Evolutionary conservation across 2,113 vertebrate species (phyloP), one percentile per base, ranked within the genome.

Genomic region (Pitta sordida): DNA sequence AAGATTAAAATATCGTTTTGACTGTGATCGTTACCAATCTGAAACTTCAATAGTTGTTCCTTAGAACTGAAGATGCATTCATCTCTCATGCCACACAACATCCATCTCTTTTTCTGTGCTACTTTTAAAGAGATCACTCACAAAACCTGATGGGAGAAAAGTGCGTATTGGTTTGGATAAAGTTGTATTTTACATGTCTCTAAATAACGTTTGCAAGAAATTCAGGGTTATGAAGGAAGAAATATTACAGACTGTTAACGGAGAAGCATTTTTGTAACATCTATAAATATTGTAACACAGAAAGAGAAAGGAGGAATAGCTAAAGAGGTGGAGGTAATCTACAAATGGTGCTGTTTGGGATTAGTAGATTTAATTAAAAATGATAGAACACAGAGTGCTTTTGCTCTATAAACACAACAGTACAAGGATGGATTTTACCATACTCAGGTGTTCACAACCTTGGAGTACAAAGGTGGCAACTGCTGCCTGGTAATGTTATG

Each of bases 1-100:
- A 86, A 97, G 95, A 97, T 95, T 96, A 96, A 95, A 96, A 93
- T 93, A 96, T 93, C 90, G 56, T 92, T 94, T 68, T 88, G 70
- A 44, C 80, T 88, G 90, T 96, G 90, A 95, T 95, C 65, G 30
- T 94, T 96, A 89, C 92, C 95, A 94, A 91, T 94, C 93, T 92
- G 81, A 96, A 93, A 89, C 94, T 96, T 93, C 95, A 96, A 91
- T 95, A 93, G 91, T 83, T 94, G 88, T 67, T 95, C 87, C 95
- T 93, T 83, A 91, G 91, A 96, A 96, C 85, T 93, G 88, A 91
- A 95, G 83, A 79, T 91, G 83, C 90, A 96, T 97, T 97, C 91
- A 96, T 97, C 91, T 96, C 70, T 60, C 71, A 60, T 90, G 69
- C 91, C 96, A 89, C 68, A 92, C 88, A 96, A 94, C 77, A 91